A percentile compares a stretch with the other conserved stretches of the same genome.
These are phyloP conservation scores for Venustaconcha ellipsiformis DNA, from an alignment of 1,140 invertebrate genomes.

Conservation along the genomic window DNA sequence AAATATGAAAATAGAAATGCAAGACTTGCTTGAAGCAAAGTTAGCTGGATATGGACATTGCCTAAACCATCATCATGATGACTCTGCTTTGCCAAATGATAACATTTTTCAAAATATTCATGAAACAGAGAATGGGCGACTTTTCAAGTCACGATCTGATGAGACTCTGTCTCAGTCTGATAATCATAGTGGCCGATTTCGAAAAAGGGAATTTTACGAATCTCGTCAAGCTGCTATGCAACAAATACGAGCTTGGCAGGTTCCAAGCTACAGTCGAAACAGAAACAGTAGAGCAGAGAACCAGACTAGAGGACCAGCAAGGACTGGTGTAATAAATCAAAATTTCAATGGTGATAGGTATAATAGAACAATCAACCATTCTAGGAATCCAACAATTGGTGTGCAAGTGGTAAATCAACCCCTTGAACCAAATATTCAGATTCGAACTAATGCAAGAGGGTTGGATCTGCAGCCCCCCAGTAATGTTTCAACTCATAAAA, in stretches of 20 bases:
- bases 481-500: conserved; percentile 1
- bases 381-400: not conserved
- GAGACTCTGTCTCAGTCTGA: conserved; percentile 67
- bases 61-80: conserved; percentile 63
- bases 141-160: conserved; percentile 65
- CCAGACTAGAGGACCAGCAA: conserved; percentile 4
- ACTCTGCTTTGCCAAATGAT: conserved; percentile 55
- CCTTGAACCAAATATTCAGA: conserved; percentile 21
- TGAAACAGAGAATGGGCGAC: conserved; percentile 50
- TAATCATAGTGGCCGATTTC: conserved; percentile 58
- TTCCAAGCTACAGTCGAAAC: conserved; percentile 38
- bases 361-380: too few relatives aligned
- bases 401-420: conserved; percentile 15
- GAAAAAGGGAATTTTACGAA: conserved; percentile 60
- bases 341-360: too few relatives aligned
- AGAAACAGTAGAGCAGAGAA: conserved; percentile 18
- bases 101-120: conserved; percentile 58
- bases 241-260: conserved; percentile 59
- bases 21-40: conserved; percentile 57
- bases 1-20: conserved; percentile 46
- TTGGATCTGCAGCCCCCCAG: not conserved
- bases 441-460: conserved; percentile 5
- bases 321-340: too few relatives aligned
- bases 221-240: conserved; percentile 60
- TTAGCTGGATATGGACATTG: conserved; percentile 56